Base-by-base conservation (phyloP, 2,797 vertebrate species). In the Amblyraja radiata region DNA sequence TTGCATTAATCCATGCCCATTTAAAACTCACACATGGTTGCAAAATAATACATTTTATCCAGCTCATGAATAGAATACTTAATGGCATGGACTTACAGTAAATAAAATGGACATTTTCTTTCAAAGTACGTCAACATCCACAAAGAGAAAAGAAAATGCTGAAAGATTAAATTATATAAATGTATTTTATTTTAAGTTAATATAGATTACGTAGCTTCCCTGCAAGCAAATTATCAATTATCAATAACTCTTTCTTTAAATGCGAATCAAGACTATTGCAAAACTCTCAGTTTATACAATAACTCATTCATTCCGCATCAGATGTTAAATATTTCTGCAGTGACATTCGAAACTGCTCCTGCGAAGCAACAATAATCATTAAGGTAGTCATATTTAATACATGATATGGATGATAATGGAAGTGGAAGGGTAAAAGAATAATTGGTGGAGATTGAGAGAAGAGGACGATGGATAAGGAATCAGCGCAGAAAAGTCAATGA, bases 21-120 rank as follows among this genome's bases (percentile, higher is more conserved):
- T 88, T 88, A 68, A 68, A 88, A 68, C 61, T 88, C 84, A 88
- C 63, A 68, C 83, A 86, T 63, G 83, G 65, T 86, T 86, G 54
- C 83, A n/a, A 86, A 86, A n/a, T 65, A n/a, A 88, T 65, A 65
- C n/a, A 10, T 88, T 88, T n/a, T 68, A 18, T 68, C 2, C 63
- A 65, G n/a, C n/a, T 18, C n/a, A 68, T 68, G 84, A 88, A 36
- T 86, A n/a, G 58, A 86, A 65, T 63, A 61, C n/a, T 7, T 6
- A 88, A 88, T 23, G 16, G 63, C 61, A 68, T 9, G n/a, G 16
- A 7, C 36, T 11, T 63, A 54, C 46, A 54, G 46, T 54, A 68
- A 88, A 88, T 68, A 21, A 32, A 16, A 32, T 68, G 21, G 84
- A 21, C 84, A 68, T 86, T 63, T 86, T 83, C 32, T 32, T 58